Base-by-base conservation (phyloP, 2,888 invertebrate genomes). In the Nomada lathburiana region DNA sequence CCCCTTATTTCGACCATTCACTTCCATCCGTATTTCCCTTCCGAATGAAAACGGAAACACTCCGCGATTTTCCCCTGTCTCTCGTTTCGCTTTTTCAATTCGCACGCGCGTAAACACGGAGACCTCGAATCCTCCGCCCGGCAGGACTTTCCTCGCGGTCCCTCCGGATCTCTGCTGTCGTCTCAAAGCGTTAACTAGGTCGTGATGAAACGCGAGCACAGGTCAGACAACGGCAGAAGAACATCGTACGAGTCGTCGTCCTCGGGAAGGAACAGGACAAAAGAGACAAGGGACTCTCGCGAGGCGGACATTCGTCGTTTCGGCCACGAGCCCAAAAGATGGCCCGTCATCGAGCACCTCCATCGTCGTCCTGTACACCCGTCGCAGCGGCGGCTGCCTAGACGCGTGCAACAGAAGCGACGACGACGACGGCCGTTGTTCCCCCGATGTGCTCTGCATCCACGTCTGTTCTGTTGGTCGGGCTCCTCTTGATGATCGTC, bases 211-310 rank as follows among this genome's bases (percentile, higher is more conserved):
- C 80, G 79, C 20, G 65, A 13, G 23, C 63, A 47, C 10, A 29
- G 63, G n/a, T 69, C 68, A 57, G 59, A 60, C 23, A 76, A 29
- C 55, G 83, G 74, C 55, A 44, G 63, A 13, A 75, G 59, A 10
- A 73, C 55, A 16, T 77, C 71, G 59, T 29, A n/a, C 23, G 72
- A 55, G 72, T 76, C 50, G 57, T 74, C 67, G 72, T 76, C 68
- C 18, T 23, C 57, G 23, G 84, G 65, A n/a, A 84, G 71, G 73
- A 76, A 81, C 62, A 85, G 78, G 64, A 82, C 63, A 13, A 78
- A 71, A 42, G 86, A 81, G 82, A 85, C 71, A 62, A 85, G 80
- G n/a, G 77, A 60, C 29, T 76, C 77, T 52, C 77, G 75, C 76
- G 68, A 73, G 77, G 82, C 80, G 80, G 84, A 82, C 26, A 47